Percentiles rank a stretch among this genome's conserved stretches.
Conservation (phyloP, 2,113 vertebrate genomes). For the Myiagra hebetior region DNA sequence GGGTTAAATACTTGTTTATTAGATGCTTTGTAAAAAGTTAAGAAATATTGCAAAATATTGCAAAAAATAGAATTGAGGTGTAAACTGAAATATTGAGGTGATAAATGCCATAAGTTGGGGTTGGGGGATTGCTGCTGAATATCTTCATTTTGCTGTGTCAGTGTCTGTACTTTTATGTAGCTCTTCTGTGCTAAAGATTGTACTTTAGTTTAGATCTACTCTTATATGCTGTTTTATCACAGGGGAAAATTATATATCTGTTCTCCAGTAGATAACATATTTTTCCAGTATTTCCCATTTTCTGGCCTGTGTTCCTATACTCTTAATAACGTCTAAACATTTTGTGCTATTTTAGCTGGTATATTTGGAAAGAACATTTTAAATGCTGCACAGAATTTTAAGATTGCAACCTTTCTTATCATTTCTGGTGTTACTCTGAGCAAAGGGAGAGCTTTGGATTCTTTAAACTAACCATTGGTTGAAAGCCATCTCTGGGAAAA, state of each 20-base stretch:
- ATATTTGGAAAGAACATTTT: neutral
- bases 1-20: neutral
- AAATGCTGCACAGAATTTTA: neutral
- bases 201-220: neutral
- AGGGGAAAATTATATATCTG: neutral
- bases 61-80: neutral
- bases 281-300: neutral
- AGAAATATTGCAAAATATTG: neutral
- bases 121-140: neutral
- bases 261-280: neutral
- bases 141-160: neutral
- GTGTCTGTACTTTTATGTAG: neutral
- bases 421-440: neutral
- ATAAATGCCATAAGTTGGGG: neutral
- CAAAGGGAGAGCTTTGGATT: neutral
- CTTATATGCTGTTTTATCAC: neutral
- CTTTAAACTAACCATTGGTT: neutral
- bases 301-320: neutral
- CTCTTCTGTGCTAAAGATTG: neutral
- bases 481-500: neutral
- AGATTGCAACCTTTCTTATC: neutral
- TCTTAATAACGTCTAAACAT: neutral
- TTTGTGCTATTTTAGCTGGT: neutral
- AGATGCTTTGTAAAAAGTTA: neutral
- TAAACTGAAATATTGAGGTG: neutral